These are phyloP conservation scores for Zoanthus gigantus DNA, from an alignment of 92 coral and sea anemone species.

Conservation along the genomic window DNA sequence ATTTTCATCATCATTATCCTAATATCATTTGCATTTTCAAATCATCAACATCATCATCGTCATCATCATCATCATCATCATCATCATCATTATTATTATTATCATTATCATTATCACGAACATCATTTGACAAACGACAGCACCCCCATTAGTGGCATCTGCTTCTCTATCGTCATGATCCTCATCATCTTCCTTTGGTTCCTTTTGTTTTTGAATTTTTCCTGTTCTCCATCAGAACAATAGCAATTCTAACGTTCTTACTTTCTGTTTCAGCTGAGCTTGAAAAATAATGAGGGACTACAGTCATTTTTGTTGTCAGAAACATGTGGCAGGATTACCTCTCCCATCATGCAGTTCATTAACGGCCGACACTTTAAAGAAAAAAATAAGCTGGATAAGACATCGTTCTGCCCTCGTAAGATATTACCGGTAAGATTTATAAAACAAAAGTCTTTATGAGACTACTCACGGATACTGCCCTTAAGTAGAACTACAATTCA, in stretches of 20 bases:
- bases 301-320: slow-evolving; percentile 29
- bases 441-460: too few relatives aligned
- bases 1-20: not conserved
- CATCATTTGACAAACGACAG: too few relatives aligned
- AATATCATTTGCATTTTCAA: not conserved
- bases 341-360: slow-evolving; percentile 42
- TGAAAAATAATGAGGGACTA: slow-evolving; percentile 1
- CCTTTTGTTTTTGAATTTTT: not conserved
- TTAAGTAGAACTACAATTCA: too few relatives aligned
- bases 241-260: not conserved
- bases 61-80: not conserved
- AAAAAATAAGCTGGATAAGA: slow-evolving; percentile 23
- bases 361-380: slow-evolving; percentile 27
- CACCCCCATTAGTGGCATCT: too few relatives aligned
- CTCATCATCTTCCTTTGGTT: not conserved
- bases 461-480: too few relatives aligned
- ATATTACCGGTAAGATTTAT: slow-evolving; percentile 24
- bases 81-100: not conserved
- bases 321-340: slow-evolving; percentile 36
- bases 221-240: not conserved
- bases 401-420: slow-evolving; percentile 24
- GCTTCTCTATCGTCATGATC: not conserved
- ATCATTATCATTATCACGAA: not conserved
- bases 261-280: not conserved
- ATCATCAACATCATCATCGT: not conserved